Conservation (phyloP, 2,888 invertebrate genomes). For the Metopia argyrocephala region DNA sequence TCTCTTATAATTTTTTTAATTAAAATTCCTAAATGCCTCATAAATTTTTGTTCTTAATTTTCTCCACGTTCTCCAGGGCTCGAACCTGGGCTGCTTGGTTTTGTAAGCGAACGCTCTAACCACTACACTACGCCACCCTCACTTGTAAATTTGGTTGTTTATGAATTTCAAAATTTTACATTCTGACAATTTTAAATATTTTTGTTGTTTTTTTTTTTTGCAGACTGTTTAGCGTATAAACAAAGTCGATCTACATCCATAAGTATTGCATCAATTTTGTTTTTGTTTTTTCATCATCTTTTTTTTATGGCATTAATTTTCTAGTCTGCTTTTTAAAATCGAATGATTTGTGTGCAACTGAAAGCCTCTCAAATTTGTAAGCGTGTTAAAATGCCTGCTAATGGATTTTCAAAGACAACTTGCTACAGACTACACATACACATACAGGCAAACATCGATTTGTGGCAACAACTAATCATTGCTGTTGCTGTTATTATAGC, state of each 20-base stretch:
- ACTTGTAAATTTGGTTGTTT: too few relatives aligned
- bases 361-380: not conserved
- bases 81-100: too few relatives aligned
- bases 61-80: too few relatives aligned
- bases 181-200: too few relatives aligned
- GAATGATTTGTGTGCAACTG: constrained; percentile 50
- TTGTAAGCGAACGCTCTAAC: too few relatives aligned
- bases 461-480: not conserved
- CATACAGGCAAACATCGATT: not conserved
- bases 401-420: constrained; percentile 61
- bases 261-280: not conserved
- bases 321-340: constrained; percentile 28
- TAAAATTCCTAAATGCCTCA: too few relatives aligned
- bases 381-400: constrained; percentile 48
- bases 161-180: too few relatives aligned
- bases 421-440: not conserved
- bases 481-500: not conserved
- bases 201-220: too few relatives aligned
- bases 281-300: not conserved
- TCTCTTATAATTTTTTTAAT: too few relatives aligned
- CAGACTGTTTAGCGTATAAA: too few relatives aligned
- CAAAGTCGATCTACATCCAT: not conserved
- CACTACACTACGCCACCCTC: too few relatives aligned
- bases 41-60: too few relatives aligned
- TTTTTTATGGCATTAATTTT: constrained; percentile 22